phyloP scores from a whole-genome alignment of 2,888 invertebrate genomes.

The Tachystola acroxantha region DNA sequence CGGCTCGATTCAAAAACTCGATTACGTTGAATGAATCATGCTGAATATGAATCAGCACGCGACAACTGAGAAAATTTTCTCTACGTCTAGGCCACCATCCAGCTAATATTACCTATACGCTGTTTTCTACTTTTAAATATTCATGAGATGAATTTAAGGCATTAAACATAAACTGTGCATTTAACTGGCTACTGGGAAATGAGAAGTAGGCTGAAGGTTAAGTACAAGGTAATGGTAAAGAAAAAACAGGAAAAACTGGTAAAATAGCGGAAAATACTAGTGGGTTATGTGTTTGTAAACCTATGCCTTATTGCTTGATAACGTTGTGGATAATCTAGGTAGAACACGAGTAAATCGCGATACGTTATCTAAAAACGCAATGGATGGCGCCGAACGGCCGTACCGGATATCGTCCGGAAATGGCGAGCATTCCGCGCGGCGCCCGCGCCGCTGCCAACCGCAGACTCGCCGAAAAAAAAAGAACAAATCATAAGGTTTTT shows the following conservation, averaged over 20 bases:
- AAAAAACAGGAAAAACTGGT: slow-evolving; percentile 41
- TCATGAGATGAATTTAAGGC: not conserved
- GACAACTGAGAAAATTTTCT: slow-evolving; percentile 51
- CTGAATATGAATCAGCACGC: slow-evolving; percentile 63
- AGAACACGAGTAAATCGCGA: slow-evolving; percentile 20
- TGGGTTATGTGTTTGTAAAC: slow-evolving; percentile 1
- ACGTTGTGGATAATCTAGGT: not conserved
- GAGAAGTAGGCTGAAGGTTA: slow-evolving; percentile 25
- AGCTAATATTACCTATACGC: slow-evolving; percentile 5
- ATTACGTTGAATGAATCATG: slow-evolving; percentile 72
- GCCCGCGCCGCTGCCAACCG: slow-evolving; percentile 43
- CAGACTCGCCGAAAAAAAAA: slow-evolving; percentile 52
- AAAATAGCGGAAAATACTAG: slow-evolving; percentile 29
- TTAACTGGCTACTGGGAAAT: not conserved
- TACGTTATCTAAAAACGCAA: slow-evolving; percentile 49
- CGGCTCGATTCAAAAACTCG: slow-evolving; percentile 74
- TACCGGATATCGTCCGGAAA: slow-evolving; percentile 75
- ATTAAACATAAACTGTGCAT: too few species aligned
- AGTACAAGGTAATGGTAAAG: slow-evolving; percentile 33
- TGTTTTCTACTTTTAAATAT: not conserved
- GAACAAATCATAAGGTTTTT: slow-evolving; percentile 31
- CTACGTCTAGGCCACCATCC: slow-evolving; percentile 10
- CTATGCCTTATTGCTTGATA: not conserved
- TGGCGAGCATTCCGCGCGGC: slow-evolving; percentile 71
- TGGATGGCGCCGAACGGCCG: slow-evolving; percentile 45